A percentile compares a stretch with the other conserved stretches of the same genome.
Conservation (phyloP, 2,797 vertebrate species). For the Pagetopsis macropterus region DNA sequence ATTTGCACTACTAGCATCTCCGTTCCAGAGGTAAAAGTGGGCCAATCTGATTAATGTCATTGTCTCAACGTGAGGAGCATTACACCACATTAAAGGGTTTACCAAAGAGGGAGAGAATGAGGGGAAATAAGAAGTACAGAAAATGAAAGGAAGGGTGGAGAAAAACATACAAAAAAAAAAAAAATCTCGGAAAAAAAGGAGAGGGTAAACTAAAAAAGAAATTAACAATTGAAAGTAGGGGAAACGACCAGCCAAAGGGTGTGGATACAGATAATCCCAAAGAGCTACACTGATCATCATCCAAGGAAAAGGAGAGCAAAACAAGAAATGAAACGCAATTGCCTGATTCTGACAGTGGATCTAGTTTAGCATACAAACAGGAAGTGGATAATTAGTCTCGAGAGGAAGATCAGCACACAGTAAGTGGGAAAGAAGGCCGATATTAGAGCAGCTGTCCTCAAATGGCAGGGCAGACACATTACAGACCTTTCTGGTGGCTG, state of each 20-base stretch:
- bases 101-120: conserved; percentile 16
- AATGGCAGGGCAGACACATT: conserved; percentile 28
- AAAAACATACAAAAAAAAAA: neutral
- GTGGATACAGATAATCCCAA: conserved; percentile 32
- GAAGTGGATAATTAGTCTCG: conserved; percentile 75
- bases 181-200: neutral
- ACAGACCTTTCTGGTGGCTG: neutral
- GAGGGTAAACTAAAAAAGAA: neutral
- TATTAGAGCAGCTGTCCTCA: conserved; percentile 37
- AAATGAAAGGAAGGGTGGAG: neutral
- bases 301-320: conserved; percentile 40
- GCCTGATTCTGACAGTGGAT: conserved; percentile 51
- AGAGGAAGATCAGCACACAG: conserved; percentile 57
- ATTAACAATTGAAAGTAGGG: conserved; percentile 2
- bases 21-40: conserved; percentile 56
- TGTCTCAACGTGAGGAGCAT: conserved; percentile 40
- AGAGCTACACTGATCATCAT: conserved; percentile 46
- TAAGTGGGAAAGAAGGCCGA: conserved; percentile 31
- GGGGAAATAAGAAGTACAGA: neutral
- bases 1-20: conserved; percentile 37
- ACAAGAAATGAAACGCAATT: conserved; percentile 39
- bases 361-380: conserved; percentile 65
- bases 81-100: conserved; percentile 45
- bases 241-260: conserved; percentile 13
- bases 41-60: conserved; percentile 77